phyloP scores from a whole-genome alignment of 2,888 invertebrate species.

The Stenichneumon culpator region DNA sequence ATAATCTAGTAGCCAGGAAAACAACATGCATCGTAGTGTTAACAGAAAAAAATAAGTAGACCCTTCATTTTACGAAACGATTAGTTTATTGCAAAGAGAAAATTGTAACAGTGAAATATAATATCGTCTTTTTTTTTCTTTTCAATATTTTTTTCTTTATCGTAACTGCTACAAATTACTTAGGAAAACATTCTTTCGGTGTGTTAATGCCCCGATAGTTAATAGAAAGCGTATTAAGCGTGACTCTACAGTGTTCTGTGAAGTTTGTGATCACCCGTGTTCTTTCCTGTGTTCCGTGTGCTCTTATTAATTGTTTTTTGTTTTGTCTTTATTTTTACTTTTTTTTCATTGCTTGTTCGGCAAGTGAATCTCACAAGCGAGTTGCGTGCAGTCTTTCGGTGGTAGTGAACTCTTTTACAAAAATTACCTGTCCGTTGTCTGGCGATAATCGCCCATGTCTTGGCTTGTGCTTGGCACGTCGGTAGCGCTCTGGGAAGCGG shows the following conservation, averaged over 20 bases:
- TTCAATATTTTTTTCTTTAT: constrained; percentile 7
- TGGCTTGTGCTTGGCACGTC: constrained; percentile 79
- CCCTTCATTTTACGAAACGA: constrained; percentile 69
- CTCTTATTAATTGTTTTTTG: background rate
- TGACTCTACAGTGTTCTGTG: constrained; percentile 48
- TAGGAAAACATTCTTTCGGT: constrained; percentile 57
- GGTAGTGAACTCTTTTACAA: constrained; percentile 56
- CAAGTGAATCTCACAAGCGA: constrained; percentile 64
- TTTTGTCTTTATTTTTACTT: constrained; percentile 10
- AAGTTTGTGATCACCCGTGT: constrained; percentile 35
- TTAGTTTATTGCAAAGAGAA: constrained; percentile 72
- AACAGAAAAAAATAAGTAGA: constrained; percentile 72
- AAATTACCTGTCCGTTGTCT: constrained; percentile 80
- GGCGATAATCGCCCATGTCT: constrained; percentile 82
- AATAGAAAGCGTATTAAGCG: constrained; percentile 63
- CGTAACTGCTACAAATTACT: constrained; percentile 44
- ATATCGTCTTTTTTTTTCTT: constrained; percentile 46
- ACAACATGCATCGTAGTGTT: constrained; percentile 70
- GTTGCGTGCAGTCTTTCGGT: constrained; percentile 66
- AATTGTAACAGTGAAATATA: constrained; percentile 66
- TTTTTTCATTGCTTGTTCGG: constrained; percentile 27
- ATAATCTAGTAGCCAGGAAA: constrained; percentile 64
- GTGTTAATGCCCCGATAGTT: constrained; percentile 55
- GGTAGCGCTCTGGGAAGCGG: constrained; percentile 79
- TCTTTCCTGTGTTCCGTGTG: constrained; percentile 20